These are phyloP conservation scores for Xiphophorus couchianus DNA, from an alignment of 2,113 vertebrate species.

Conservation along the genomic window DNA sequence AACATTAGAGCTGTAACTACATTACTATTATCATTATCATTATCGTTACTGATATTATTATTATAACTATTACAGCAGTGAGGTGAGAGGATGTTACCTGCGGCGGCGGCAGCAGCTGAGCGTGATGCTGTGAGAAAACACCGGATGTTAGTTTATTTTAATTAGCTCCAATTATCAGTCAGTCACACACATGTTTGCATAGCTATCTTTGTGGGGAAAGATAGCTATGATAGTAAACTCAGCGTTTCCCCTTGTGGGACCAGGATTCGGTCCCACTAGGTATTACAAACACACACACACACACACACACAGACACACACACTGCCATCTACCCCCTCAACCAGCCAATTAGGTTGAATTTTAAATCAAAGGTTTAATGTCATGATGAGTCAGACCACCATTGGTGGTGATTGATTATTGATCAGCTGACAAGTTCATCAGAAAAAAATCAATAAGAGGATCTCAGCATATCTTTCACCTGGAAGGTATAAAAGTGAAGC, in stretches of 20 bases:
- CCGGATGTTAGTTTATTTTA: not conserved
- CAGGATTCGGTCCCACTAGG: not conserved
- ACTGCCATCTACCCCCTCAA: not conserved
- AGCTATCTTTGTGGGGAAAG: too few relatives aligned
- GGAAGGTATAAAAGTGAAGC: not conserved
- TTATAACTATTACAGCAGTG: too few relatives aligned
- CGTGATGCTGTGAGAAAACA: constrained; percentile 73
- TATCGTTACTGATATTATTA: too few relatives aligned
- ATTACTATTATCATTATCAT: too few relatives aligned
- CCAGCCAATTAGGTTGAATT: constrained; percentile 2
- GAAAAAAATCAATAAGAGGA: not conserved
- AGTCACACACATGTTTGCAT: not conserved
- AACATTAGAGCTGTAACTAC: too few relatives aligned
- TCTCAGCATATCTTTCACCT: not conserved
- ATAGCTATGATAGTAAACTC: too few relatives aligned
- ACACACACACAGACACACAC: not conserved
- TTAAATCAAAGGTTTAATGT: too few relatives aligned
- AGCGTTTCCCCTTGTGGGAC: too few relatives aligned
- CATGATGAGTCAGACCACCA: too few relatives aligned
- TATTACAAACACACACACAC: constrained; percentile 1
- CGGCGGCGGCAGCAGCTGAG: constrained; percentile 78
- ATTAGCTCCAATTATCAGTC: not conserved
- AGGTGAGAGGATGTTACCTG: constrained; percentile 67
- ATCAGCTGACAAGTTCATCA: not conserved
- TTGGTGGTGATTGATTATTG: not conserved